Base-by-base conservation (phyloP, 2,113 vertebrate species). In the Labeo catla region DNA sequence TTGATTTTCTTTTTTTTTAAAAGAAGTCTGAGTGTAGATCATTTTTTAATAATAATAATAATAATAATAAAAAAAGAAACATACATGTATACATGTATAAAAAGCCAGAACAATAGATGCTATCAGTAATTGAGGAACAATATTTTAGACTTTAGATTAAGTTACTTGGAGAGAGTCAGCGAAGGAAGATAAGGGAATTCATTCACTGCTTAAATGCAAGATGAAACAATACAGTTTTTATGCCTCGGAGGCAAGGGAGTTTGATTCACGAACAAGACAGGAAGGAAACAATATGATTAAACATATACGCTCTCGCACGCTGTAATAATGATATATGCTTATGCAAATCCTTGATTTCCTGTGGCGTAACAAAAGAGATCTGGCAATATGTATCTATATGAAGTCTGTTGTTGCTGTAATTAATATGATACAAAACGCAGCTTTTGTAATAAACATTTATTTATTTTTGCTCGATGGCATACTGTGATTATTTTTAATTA, bases 151-250 rank as follows among this genome's bases (percentile, higher is more conserved):
- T 76, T 70, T 87, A 34, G 49, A 73, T 76, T 76, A 90, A 89
- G 90, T 89, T 80, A 54, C 76, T 65, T 47, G 4, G 13, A 78
- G 13, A 78, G n/a, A 70, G 34, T 83, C 28, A 50, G 13, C 74
- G 70, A 80, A 88, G 45, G 91, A 88, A 85, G 90, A 91, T 91
- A 92, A 88, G 86, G 87, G 34, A 90, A 92, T 90, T 91, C 92
- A 87, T 91, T 87, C 87, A 86, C 94, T 93, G 91, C 91, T 93
- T 85, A 85, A 19, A 84, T 93, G 93, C 91, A 94, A 90, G 63
- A 39, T 90, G 65, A 91, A 93, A 95, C 92, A 94, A 93, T 91
- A 91, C 88, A 89, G 91, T 91, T 94, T 93, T 92, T 90, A 90
- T 92, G 85, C 86, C 85, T 91, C 66, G 59, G 90, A 78, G 79